A percentile compares a stretch with the other conserved stretches of the same genome.
Evolutionary conservation across 2,113 vertebrate genomes (phyloP).

Genomic region (Heptranchias perlo): DNA sequence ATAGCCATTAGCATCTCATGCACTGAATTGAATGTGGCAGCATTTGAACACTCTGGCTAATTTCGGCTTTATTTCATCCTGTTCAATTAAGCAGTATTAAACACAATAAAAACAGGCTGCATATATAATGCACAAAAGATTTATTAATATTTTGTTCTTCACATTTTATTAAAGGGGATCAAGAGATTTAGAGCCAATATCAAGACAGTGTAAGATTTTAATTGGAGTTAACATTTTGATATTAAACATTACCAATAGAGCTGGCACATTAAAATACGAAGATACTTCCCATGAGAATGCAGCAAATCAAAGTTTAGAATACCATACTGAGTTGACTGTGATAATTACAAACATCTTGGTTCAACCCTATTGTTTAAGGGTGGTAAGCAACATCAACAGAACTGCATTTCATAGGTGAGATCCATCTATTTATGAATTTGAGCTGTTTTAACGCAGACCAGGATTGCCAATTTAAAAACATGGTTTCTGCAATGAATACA

Average conservation of each 20-base stretch:
- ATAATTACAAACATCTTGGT: background rate
- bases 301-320: conserved; percentile 10
- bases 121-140: background rate
- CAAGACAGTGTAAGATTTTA: background rate
- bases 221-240: background rate
- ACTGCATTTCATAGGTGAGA: background rate
- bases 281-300: background rate
- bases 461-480: background rate
- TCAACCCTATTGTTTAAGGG: background rate
- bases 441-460: background rate
- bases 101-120: background rate
- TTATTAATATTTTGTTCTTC: conserved; percentile 8
- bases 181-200: background rate
- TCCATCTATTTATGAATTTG: background rate
- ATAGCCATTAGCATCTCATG: background rate
- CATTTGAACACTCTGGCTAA: background rate
- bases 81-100: background rate
- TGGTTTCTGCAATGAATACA: background rate
- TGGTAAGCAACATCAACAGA: background rate
- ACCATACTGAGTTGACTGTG: too few relatives aligned
- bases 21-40: background rate
- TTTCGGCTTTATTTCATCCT: background rate
- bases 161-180: conserved; percentile 7
- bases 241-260: background rate
- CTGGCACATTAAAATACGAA: background rate